Conservation (phyloP, 2,888 invertebrate genomes). For the Girardia tigrina region DNA sequence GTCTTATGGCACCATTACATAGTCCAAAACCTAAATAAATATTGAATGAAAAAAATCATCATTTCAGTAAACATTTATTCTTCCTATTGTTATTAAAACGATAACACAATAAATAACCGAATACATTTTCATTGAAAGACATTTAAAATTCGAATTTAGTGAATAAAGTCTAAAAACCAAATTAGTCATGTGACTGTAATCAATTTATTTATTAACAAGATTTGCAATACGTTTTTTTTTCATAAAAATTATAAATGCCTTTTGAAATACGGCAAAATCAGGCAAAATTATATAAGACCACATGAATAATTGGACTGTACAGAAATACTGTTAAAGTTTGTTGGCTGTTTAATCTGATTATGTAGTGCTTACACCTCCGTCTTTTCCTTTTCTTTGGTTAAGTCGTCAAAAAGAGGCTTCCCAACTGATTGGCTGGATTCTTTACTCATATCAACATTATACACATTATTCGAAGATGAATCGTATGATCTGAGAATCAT, state of each 20-base stretch:
- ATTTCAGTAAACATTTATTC: no score
- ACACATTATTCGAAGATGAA: not conserved
- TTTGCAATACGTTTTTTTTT: no score
- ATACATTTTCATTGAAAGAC: not conserved
- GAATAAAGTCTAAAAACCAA: no score
- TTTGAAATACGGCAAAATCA: slow-evolving; percentile 2
- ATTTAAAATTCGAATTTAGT: no score
- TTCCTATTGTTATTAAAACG: not conserved
- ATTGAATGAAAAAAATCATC: not conserved
- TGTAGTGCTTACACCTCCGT: not conserved
- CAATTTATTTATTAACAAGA: slow-evolving; percentile 16
- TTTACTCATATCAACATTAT: not conserved
- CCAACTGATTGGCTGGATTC: not conserved
- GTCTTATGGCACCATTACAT: no score
- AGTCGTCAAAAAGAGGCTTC: not conserved
- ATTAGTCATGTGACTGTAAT: no score
- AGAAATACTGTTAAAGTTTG: not conserved
- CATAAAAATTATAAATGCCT: not conserved
- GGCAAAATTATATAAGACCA: not conserved
- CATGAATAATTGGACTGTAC: not conserved
- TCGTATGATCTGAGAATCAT: not conserved
- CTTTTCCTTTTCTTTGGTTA: not conserved
- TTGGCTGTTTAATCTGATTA: not conserved
- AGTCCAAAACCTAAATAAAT: not conserved
- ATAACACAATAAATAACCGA: not conserved